Conservation (phyloP, 1,140 invertebrate genomes). For the Bombus sibiricus region DNA sequence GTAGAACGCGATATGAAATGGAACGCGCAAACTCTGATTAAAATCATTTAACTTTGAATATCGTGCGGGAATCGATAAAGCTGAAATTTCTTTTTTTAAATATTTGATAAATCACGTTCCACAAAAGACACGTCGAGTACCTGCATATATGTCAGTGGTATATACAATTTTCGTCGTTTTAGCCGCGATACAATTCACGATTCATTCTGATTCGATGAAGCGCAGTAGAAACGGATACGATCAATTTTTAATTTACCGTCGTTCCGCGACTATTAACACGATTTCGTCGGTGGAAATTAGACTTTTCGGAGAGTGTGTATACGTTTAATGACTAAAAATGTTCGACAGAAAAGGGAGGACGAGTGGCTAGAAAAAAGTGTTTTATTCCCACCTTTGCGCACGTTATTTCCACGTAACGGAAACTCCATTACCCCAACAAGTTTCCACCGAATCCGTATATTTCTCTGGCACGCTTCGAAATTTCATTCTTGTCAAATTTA, state of each 20-base stretch:
- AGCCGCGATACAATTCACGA: background rate
- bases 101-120: background rate
- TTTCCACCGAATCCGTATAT: slow-evolving; percentile 55
- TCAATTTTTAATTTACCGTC: slow-evolving; percentile 60
- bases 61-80: background rate
- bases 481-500: slow-evolving; percentile 39
- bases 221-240: background rate
- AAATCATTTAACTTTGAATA: background rate
- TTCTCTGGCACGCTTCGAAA: slow-evolving; percentile 47
- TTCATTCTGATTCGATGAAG: background rate
- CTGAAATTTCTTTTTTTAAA: background rate
- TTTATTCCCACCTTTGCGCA: slow-evolving; percentile 44
- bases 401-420: slow-evolving; percentile 62
- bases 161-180: background rate
- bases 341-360: slow-evolving; percentile 28
- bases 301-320: slow-evolving; percentile 37
- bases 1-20: too few species aligned
- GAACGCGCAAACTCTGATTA: background rate
- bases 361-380: background rate
- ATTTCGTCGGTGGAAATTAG: slow-evolving; percentile 57
- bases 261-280: slow-evolving; percentile 51
- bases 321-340: slow-evolving; percentile 58
- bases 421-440: slow-evolving; percentile 63
- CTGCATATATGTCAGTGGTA: background rate
- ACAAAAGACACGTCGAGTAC: background rate